Conservation (phyloP, 2,797 vertebrate genomes). For the Anguilla pacifica region DNA sequence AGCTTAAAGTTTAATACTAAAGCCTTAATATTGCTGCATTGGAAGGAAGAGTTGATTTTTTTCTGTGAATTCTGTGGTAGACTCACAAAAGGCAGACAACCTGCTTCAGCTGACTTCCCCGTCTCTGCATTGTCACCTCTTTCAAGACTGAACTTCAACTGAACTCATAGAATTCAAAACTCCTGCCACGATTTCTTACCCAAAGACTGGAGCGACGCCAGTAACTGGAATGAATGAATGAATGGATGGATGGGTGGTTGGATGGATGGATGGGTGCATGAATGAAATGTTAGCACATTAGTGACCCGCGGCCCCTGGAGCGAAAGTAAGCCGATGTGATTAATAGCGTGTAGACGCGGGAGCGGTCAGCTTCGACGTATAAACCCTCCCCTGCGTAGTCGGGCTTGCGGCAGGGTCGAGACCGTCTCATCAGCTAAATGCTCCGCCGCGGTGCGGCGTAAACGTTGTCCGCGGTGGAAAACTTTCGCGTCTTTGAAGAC, state of each 20-base stretch:
- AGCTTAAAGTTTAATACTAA: neutral
- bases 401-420: constrained; percentile 25
- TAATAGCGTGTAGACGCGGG: constrained; percentile 11
- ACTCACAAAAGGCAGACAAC: neutral
- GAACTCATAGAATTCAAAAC: neutral
- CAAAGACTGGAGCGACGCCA: neutral
- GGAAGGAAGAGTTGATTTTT: neutral
- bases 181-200: neutral
- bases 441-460: constrained; percentile 23
- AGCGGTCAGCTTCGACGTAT: neutral
- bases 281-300: constrained; percentile 35
- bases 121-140: neutral
- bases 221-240: constrained; percentile 36
- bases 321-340: constrained; percentile 32
- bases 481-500: constrained; percentile 19
- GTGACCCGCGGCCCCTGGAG: constrained; percentile 33
- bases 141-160: neutral
- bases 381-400: constrained; percentile 20
- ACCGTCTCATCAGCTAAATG: constrained; percentile 50
- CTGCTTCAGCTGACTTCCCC: neutral
- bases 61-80: neutral
- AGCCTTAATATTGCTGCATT: neutral
- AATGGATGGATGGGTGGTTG: constrained; percentile 26
- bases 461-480: constrained; percentile 34
- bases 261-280: constrained; percentile 32